Base-by-base conservation (phyloP, 2,888 invertebrate species). In the Mimas tiliae region DNA sequence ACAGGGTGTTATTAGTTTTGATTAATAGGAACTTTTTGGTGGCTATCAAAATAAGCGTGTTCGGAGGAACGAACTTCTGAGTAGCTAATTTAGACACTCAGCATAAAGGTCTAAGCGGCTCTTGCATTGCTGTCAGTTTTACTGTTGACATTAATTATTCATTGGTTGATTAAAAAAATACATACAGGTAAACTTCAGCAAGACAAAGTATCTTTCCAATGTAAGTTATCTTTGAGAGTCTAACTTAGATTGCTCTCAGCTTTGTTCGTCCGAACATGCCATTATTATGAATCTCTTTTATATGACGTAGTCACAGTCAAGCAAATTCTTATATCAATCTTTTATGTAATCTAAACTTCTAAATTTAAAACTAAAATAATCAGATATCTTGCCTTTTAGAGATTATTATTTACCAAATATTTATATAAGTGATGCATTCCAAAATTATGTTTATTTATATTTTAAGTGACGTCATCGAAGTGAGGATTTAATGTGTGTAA, bases 391-490 rank as follows among this genome's bases (percentile, higher is more conserved):
- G 51, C 63, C 63, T 50, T 16, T 9, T 16, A 42, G 51, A 51
- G 16, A 33, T 63, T 50, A 63, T 63, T 19, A 62, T 38, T 64
- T 38, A 64, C 51, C 63, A 51, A 64, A 51, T 58, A 42, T 42
- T 58, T 42, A 55, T 38, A 16, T 58, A 51, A 64, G 63, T 58
- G 55, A 55, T 55, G 34, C 55, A 55, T 55, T 42, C 58, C 38
- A 58, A 58, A 48, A 58, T 42, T 38, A 11, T 19, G 38, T 58
- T 38, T 64, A 64, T 34, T 58, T 14, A 53, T 6, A 9, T 64
- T 34, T 14, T 58, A 34, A 48, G 14, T 65, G 48, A 58, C 58
- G 58, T 65, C 65, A 55, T 50, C n/a, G 34, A 62, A 64, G 67
- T 65, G 68, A 68, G 16, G 34, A 27, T 16, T 55, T 55, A 55